phyloP scores from a whole-genome alignment of 2,113 vertebrate species.

The Gracilinanus agilis region DNA sequence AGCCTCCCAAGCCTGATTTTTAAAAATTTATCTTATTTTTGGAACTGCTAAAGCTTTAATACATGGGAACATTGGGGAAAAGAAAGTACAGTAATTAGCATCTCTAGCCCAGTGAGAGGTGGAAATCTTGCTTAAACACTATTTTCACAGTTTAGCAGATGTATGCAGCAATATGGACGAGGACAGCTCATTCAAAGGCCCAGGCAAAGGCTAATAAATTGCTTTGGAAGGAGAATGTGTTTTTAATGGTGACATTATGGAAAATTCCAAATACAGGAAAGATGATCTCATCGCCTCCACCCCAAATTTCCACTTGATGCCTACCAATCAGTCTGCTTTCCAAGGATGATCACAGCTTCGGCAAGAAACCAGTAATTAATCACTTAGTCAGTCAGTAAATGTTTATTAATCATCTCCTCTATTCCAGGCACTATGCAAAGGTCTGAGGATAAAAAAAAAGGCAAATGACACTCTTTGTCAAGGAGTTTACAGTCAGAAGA shows the following conservation, averaged over 20 bases:
- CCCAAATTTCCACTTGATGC: constrained; percentile 28
- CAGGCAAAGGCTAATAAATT: background rate
- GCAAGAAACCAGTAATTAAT: background rate
- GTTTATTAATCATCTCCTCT: background rate
- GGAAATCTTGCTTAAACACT: background rate
- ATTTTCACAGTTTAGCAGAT: background rate
- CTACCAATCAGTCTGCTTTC: background rate
- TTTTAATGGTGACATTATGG: background rate
- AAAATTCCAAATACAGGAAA: constrained; percentile 11
- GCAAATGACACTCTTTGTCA: background rate
- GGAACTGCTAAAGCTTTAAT: constrained; percentile 35
- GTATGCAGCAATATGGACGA: background rate
- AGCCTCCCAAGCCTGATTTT: background rate
- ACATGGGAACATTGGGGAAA: background rate
- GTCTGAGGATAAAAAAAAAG: background rate
- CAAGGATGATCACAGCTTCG: background rate
- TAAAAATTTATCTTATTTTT: background rate
- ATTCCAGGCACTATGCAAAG: background rate
- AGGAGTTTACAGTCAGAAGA: background rate
- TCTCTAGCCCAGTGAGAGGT: background rate
- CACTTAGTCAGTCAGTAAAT: background rate
- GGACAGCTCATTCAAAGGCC: background rate
- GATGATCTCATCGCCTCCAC: constrained; percentile 22
- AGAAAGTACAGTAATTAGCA: background rate
- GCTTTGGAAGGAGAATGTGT: background rate